Conservation (phyloP, 2,113 vertebrate species). For the Cebidichthys violaceus region DNA sequence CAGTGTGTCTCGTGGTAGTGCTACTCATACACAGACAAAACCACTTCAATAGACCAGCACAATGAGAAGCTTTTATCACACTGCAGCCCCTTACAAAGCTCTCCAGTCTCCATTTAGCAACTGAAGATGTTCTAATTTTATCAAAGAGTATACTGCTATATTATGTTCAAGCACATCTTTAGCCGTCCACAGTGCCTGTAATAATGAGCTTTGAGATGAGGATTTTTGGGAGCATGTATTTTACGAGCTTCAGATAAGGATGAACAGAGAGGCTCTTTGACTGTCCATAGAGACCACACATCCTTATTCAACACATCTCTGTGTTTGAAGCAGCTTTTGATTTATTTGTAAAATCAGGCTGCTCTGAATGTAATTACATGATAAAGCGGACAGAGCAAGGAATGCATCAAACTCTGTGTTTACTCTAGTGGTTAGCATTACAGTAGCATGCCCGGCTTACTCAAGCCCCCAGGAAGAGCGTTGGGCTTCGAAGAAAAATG, state of each 20-base stretch:
- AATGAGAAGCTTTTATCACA: slow-evolving; percentile 47
- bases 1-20: slow-evolving; percentile 26
- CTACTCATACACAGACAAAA: slow-evolving; percentile 48
- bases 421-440: neutral
- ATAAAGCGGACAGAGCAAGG: neutral
- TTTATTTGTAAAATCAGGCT: neutral
- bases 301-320: neutral
- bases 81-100: neutral
- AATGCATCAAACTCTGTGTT: neutral
- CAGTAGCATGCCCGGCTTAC: neutral
- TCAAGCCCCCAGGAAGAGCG: neutral
- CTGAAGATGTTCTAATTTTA: slow-evolving; percentile 6
- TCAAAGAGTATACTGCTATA: neutral
- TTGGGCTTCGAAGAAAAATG: too few relatives aligned
- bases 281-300: neutral
- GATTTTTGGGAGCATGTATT: neutral
- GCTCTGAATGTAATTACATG: neutral
- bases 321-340: neutral
- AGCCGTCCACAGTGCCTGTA: neutral
- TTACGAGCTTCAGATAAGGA: neutral
- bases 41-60: slow-evolving; percentile 41
- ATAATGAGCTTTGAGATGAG: neutral
- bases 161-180: slow-evolving; percentile 6
- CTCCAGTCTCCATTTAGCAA: slow-evolving; percentile 27
- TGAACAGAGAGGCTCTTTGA: neutral